These are phyloP conservation scores for Engystomops pustulosus DNA, from an alignment of 2,113 vertebrate species.

Conservation along the genomic window DNA sequence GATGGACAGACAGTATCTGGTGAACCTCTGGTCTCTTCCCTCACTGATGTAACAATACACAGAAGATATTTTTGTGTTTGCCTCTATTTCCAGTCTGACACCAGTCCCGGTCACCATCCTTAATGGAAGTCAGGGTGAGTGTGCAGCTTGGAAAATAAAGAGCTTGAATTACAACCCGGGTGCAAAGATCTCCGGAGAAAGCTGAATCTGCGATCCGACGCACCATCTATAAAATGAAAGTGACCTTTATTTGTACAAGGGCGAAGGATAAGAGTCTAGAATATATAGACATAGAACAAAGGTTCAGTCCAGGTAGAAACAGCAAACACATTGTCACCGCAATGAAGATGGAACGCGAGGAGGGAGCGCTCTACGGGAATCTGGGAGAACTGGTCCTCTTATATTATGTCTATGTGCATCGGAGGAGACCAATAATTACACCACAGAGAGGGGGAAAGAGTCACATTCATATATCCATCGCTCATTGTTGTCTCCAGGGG, in stretches of 20 bases:
- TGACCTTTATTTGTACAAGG: slow-evolving; percentile 30
- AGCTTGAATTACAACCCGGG: slow-evolving; percentile 31
- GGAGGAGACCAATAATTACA: not conserved
- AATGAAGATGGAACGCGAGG: not conserved
- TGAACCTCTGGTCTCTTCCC: not conserved
- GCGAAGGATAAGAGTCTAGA: slow-evolving; percentile 24
- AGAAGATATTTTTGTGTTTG: not conserved
- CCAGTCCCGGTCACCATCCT: not conserved
- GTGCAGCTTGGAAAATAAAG: slow-evolving; percentile 20
- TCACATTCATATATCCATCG: too few relatives aligned
- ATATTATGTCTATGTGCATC: not conserved
- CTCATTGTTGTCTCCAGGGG: too few relatives aligned
- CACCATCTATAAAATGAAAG: slow-evolving; percentile 16
- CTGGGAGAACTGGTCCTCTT: not conserved
- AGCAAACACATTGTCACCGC: not conserved
- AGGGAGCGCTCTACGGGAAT: not conserved
- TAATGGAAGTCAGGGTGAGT: not conserved
- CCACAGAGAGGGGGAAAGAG: too few relatives aligned
- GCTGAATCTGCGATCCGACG: slow-evolving; percentile 1
- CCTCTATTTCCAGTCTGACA: not conserved
- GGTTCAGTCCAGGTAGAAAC: slow-evolving; percentile 3
- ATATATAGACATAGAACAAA: slow-evolving; percentile 2
- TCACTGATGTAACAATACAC: not conserved
- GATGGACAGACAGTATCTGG: not conserved
- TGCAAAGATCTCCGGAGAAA: slow-evolving; percentile 13